Base-by-base conservation (phyloP, 2,797 vertebrate species). In the Pitangus sulphuratus region DNA sequence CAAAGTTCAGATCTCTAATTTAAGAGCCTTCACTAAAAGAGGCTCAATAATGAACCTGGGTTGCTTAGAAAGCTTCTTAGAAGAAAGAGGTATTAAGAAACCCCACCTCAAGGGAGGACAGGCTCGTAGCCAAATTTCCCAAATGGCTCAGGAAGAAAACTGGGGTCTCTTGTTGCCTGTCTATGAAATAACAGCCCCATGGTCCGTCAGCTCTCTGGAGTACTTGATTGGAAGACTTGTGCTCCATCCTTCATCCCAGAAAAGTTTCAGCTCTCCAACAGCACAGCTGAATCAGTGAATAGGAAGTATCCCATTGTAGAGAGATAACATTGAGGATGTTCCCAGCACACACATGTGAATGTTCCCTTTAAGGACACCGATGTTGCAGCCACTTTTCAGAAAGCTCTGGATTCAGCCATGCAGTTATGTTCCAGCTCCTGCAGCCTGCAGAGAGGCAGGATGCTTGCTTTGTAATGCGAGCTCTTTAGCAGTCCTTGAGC, bases 381-480 rank as follows among this genome's bases (percentile, higher is more conserved):
- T 60, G 37, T 45, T 56, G 42, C 58, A 90, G 26, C 66, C 42
- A 60, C 37, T 39, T 65, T 92, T 78, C 21, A 58, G 45, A 90
- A 92, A 61, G 83, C 69, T 88, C 78, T 93, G 72, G 57, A 78
- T 87, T 71, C 58, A 84, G 61, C 45, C 17, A 0, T 50, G 44
- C 39, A 33, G 19, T 60, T 37, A 11, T 80, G 35, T 80, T 96
- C 71, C 84, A 81, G 50, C 47, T 87, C 79, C 71, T 93, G 80
- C 71, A 81, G 77, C 47, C 68, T 78, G 84, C 57, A 9, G 83
- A 83, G 82, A 81, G 65, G 66, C 87, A 78, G 72, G 89, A 44
- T 60, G 28, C 84, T 88, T 58, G 57, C 90, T 92, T 89, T 92
- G 84, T 92, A 87, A 85, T 72, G 76, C 82, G 56, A 94, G 72